Evolutionary conservation across 2,797 vertebrate species (phyloP).

Genomic region (Lepus townsendii): DNA sequence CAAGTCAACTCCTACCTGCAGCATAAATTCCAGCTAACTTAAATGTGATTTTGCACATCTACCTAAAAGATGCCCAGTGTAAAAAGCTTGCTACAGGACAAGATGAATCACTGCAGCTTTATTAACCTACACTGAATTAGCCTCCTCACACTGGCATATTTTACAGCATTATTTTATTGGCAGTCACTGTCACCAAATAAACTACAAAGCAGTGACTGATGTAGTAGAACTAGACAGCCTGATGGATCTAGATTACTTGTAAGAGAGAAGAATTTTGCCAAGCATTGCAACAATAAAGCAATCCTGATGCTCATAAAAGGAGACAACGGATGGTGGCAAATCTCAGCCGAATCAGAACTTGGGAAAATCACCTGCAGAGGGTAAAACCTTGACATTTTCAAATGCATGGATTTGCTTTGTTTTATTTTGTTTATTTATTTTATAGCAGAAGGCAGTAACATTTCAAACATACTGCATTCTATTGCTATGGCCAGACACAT

Average conservation of each 20-base stretch:
- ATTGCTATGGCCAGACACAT: constrained; percentile 3
- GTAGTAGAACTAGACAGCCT: constrained; percentile 79
- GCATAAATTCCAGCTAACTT: constrained; percentile 79
- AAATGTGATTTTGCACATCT: constrained; percentile 71
- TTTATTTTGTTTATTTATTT: constrained; percentile 21
- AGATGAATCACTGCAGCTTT: constrained; percentile 83
- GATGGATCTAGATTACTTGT: constrained; percentile 82
- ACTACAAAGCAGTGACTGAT: constrained; percentile 81
- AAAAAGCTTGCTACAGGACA: constrained; percentile 69
- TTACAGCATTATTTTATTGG: constrained; percentile 85
- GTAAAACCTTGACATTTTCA: constrained; percentile 49
- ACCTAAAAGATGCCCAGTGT: constrained; percentile 74
- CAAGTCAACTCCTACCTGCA: constrained; percentile 46
- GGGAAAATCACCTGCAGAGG: constrained; percentile 61
- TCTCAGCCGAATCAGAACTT: constrained; percentile 58
- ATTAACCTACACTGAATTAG: constrained; percentile 82
- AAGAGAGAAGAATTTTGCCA: constrained; percentile 83
- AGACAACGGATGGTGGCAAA: constrained; percentile 61
- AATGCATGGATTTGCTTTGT: constrained; percentile 46
- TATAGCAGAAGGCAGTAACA: constrained; percentile 34
- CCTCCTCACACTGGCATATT: constrained; percentile 83
- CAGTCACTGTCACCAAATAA: constrained; percentile 85
- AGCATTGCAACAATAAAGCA: constrained; percentile 77
- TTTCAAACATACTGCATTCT: constrained; percentile 11
- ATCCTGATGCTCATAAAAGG: constrained; percentile 82